These are phyloP conservation scores for Melanchra persicariae DNA, from an alignment of 2,888 invertebrate species.

Conservation along the genomic window DNA sequence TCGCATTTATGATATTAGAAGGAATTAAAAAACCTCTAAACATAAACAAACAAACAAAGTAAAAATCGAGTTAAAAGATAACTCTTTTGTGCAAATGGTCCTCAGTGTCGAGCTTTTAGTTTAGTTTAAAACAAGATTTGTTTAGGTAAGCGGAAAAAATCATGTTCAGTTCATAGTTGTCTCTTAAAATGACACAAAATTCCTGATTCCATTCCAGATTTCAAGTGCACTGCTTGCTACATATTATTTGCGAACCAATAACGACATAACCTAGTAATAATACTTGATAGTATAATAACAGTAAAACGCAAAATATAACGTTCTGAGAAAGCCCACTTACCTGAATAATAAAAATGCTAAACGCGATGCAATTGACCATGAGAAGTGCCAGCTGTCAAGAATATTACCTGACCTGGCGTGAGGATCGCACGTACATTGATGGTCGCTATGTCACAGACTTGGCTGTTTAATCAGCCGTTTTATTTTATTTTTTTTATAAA, in stretches of 20 bases:
- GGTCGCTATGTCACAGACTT: neutral
- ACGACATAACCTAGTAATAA: neutral
- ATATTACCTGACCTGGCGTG: neutral
- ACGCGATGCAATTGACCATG: conserved; percentile 18
- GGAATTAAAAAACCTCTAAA: too few relatives aligned
- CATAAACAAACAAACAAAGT: too few relatives aligned
- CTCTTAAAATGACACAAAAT: too few relatives aligned
- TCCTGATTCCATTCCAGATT: too few relatives aligned
- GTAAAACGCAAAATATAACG: neutral
- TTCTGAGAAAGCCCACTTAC: neutral
- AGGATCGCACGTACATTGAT: neutral
- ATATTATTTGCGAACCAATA: neutral
- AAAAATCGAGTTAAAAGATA: too few relatives aligned
- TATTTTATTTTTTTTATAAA: too few relatives aligned
- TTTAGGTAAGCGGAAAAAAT: too few relatives aligned
- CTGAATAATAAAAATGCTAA: conserved; percentile 25
- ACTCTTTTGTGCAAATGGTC: too few relatives aligned
- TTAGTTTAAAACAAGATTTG: neutral
- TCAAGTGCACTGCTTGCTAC: too few relatives aligned
- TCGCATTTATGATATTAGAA: too few relatives aligned
- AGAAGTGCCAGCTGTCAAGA: conserved; percentile 27
- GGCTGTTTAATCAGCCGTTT: too few relatives aligned
- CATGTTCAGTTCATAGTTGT: too few relatives aligned
- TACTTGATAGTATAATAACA: neutral
- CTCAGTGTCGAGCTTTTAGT: neutral